Evolutionary conservation across 2,888 invertebrate species (phyloP).

Genomic region (Pseudanteris insignis): DNA sequence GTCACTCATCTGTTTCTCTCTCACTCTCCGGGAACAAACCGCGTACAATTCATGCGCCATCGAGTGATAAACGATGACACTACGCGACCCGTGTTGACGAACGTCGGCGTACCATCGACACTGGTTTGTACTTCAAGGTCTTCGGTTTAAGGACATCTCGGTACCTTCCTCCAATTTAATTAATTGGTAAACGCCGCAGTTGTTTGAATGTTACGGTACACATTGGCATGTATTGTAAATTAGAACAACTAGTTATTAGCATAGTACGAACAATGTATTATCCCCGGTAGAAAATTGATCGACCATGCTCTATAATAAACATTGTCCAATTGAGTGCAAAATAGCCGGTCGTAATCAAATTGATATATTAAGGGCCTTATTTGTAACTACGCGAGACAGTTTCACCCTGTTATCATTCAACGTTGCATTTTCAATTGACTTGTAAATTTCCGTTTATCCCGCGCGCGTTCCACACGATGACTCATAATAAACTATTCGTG

Average conservation of each 20-base stretch:
- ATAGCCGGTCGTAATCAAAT: constrained; percentile 12
- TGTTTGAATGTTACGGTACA: constrained; percentile 21
- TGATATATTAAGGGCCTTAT: constrained; percentile 21
- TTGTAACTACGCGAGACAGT: constrained; percentile 1
- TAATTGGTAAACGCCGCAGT: constrained; percentile 34
- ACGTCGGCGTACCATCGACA: constrained; percentile 5
- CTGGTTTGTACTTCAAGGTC: constrained; percentile 20
- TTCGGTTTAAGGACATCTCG: constrained; percentile 10
- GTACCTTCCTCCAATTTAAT: constrained; percentile 31
- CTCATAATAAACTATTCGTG: too few relatives aligned
- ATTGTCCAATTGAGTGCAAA: constrained; percentile 29
- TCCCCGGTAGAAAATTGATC: constrained; percentile 37
- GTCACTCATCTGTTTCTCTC: too few relatives aligned
- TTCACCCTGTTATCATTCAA: constrained; percentile 10
- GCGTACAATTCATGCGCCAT: too few relatives aligned
- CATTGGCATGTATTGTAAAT: constrained; percentile 25
- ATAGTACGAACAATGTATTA: constrained; percentile 36
- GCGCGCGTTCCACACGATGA: too few relatives aligned
- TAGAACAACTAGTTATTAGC: constrained; percentile 39
- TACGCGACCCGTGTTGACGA: background rate
- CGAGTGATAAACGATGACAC: too few relatives aligned
- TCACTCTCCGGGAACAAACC: too few relatives aligned
- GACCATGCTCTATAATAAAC: constrained; percentile 33
- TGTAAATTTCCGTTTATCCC: background rate
- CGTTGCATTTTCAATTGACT: background rate